phyloP scores from a whole-genome alignment of 1,140 invertebrate species.

The Andrena cerasifolii region DNA sequence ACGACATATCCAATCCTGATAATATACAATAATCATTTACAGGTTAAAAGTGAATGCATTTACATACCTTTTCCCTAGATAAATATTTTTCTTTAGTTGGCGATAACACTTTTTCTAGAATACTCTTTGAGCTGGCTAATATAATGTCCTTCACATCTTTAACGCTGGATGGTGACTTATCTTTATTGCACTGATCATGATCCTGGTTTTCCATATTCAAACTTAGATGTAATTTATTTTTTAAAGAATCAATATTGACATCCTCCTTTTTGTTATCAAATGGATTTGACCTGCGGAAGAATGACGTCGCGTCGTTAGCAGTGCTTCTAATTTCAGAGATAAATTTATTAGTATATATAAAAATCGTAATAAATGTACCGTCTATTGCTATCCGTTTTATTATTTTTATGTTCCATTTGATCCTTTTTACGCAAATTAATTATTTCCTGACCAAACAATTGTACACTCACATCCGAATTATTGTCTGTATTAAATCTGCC shows the following conservation, averaged over 20 bases:
- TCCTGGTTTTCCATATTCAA: constrained; percentile 78
- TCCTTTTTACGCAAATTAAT: constrained; percentile 85
- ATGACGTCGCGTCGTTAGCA: constrained; percentile 4
- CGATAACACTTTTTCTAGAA: constrained; percentile 90
- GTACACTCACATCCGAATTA: constrained; percentile 88
- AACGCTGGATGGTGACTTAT: constrained; percentile 83
- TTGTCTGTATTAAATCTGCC: constrained; percentile 91
- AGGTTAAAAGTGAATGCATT: not conserved
- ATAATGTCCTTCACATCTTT: constrained; percentile 90
- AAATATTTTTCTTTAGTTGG: constrained; percentile 87
- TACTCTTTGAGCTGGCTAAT: constrained; percentile 88
- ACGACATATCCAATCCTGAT: not conserved
- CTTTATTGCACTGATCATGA: constrained; percentile 76
- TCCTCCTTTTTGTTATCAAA: constrained; percentile 80
- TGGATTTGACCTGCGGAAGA: constrained; percentile 76
- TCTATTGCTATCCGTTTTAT: constrained; percentile 79
- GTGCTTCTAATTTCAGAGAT: not conserved
- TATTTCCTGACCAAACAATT: constrained; percentile 88
- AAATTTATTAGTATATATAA: not conserved
- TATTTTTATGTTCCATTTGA: constrained; percentile 76
- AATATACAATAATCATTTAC: not conserved
- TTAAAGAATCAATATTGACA: constrained; percentile 76
- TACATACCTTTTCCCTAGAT: constrained; percentile 77
- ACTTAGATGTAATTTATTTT: constrained; percentile 79
- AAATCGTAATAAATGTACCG: constrained; percentile 64